phyloP scores from a whole-genome alignment of 2,888 invertebrate genomes.

The Drosophila sordidula region DNA sequence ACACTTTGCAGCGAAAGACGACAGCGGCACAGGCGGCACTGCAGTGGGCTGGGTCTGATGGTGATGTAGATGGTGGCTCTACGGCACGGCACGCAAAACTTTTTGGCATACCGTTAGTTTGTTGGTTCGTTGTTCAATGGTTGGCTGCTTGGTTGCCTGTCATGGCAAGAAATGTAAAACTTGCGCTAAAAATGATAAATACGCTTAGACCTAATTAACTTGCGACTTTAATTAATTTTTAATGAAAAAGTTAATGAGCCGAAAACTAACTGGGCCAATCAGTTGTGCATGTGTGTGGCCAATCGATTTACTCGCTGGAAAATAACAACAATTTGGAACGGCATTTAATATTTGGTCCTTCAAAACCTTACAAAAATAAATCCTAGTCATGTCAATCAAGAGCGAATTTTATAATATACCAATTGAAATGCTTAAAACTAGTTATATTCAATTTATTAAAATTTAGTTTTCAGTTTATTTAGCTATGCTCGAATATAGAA shows the following conservation, averaged over 20 bases:
- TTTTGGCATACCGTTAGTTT: slow-evolving; percentile 70
- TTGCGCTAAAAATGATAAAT: slow-evolving; percentile 80
- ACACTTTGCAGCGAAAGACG: slow-evolving; percentile 76
- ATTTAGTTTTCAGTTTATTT: too few species aligned
- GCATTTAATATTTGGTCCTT: not conserved
- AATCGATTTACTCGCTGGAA: slow-evolving; percentile 28
- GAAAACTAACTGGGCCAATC: slow-evolving; percentile 68
- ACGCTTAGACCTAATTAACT: slow-evolving; percentile 82
- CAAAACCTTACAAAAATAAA: too few species aligned
- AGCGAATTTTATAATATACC: too few species aligned
- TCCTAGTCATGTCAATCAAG: too few species aligned
- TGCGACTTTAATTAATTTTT: slow-evolving; percentile 81
- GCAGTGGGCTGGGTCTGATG: not conserved
- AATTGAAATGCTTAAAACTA: too few species aligned
- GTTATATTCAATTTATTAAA: too few species aligned
- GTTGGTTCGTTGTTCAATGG: slow-evolving; percentile 48
- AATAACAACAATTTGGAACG: too few species aligned
- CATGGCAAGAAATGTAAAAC: slow-evolving; percentile 75
- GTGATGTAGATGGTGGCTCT: slow-evolving; percentile 7
- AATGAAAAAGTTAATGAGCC: slow-evolving; percentile 81
- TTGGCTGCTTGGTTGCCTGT: slow-evolving; percentile 55
- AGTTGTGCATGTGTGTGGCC: slow-evolving; percentile 20
- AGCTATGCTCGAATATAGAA: too few species aligned
- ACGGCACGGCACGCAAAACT: slow-evolving; percentile 63
- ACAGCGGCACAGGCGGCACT: slow-evolving; percentile 11